Base-by-base conservation (phyloP, 2,797 vertebrate species). In the Vireo griseus region DNA sequence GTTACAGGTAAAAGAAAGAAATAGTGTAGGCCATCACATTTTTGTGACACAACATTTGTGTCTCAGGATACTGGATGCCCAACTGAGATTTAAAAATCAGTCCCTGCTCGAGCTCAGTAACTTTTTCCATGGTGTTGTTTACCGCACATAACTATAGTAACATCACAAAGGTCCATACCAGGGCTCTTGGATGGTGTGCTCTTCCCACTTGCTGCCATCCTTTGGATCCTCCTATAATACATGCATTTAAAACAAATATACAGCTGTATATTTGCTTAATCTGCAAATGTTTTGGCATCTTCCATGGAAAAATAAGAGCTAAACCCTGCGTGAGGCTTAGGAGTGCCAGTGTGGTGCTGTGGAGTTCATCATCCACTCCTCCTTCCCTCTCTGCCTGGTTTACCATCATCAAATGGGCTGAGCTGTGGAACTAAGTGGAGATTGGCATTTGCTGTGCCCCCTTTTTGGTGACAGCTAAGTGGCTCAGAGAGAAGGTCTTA, bases 81-180 rank as follows among this genome's bases (percentile, higher is more conserved):
- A 72, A 24, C 79, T 65, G 45, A 88, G 39, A 85, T 89, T 90
- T 91, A 68, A 90, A 92, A 96, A 67, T 63, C 66, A 20, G n/a
- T 4, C 71, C 57, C 55, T 68, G 44, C 50, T 78, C 13, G 83
- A 90, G 74, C 52, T 88, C 93, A 83, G 45, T 51, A 94, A 80
- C 21, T 31, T 67, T 86, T 97, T 86, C 61, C 24, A 2, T 69
- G 47, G 16, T 1, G 2, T 47, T 75, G 40, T 72, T 95, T 85
- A 47, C 59, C 68, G 5, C 0, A 2, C 24, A 40, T n/a, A 87
- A 33, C 50, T 79, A 83, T 83, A 67, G 84, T 29, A 88, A 95
- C 69, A 76, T 86, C 59, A 71, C 79, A 69, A 19, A 58, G 20
- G 54, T 68, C 42, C 22, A 57, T 65, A 69, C 33, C 90, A 84